A percentile compares a stretch with the other conserved stretches of the same genome.
Conservation (phyloP, 2,113 vertebrate genomes). For the Ailurus styani region DNA sequence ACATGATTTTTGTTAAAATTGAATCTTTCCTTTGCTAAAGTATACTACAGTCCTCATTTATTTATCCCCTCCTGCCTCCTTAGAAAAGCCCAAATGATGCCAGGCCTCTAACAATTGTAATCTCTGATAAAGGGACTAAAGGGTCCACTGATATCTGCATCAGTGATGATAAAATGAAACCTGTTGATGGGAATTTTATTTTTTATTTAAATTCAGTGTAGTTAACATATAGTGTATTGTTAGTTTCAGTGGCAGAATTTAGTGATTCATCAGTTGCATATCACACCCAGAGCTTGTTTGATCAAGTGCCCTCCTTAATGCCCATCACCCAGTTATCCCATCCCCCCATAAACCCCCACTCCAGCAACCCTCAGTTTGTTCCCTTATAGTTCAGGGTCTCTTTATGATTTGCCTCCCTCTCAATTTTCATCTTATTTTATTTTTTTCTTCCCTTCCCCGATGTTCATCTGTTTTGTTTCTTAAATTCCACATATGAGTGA, state of each 20-base stretch:
- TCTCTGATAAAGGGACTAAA: neutral
- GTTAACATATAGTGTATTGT: neutral
- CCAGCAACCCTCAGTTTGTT: neutral
- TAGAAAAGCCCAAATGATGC: neutral
- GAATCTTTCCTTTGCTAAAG: neutral
- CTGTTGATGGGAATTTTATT: neutral
- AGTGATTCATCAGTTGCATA: neutral
- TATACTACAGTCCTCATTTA: neutral
- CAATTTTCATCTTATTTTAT: neutral
- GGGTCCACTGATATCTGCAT: neutral
- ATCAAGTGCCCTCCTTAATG: neutral
- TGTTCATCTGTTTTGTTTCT: neutral
- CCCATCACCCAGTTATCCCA: neutral
- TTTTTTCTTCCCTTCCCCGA: neutral
- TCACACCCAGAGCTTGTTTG: neutral
- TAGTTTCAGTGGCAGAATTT: neutral
- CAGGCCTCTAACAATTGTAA: neutral
- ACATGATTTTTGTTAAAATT: constrained; percentile 21
- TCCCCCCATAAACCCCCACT: neutral
- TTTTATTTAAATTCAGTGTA: neutral
- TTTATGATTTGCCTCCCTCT: neutral
- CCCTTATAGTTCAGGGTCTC: neutral
- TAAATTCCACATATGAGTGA: neutral
- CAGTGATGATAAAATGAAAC: neutral
- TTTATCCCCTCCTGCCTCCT: neutral